Evolutionary conservation across 2,113 vertebrate genomes (phyloP).

Genomic region (Centropus bengalensis): DNA sequence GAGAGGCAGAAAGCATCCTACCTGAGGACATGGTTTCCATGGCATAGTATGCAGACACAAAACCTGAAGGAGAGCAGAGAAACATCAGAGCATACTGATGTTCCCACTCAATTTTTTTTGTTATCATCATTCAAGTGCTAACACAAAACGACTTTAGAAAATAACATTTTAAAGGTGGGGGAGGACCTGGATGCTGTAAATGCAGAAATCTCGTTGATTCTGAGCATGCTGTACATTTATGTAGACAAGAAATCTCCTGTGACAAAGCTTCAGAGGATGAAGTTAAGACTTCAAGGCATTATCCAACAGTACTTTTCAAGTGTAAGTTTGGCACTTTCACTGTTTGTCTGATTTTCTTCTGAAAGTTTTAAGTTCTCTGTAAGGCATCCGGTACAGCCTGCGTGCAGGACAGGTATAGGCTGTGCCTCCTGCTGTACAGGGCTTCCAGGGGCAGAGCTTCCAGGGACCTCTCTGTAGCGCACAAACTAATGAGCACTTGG

Average conservation of each 20-base stretch:
- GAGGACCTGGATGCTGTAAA: not conserved
- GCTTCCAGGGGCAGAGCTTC: not conserved
- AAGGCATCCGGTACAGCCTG: not conserved
- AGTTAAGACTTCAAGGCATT: not conserved
- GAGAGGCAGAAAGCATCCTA: not conserved
- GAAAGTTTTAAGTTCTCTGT: not conserved
- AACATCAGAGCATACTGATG: not conserved
- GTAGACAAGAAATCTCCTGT: not conserved
- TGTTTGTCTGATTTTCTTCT: not conserved
- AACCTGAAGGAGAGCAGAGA: not conserved
- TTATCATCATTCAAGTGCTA: not conserved
- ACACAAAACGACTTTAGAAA: not conserved
- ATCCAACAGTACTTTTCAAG: not conserved
- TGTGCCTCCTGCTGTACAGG: rapidly evolving
- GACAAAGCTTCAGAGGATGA: not conserved
- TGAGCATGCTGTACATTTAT: not conserved
- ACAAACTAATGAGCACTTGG: not conserved
- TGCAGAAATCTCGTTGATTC: not conserved
- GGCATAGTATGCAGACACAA: not conserved
- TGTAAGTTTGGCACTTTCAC: not conserved
- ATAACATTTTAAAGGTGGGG: not conserved
- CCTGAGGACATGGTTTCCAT: not conserved
- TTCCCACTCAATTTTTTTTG: not conserved
- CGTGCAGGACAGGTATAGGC: not conserved
- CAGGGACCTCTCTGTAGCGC: not conserved